Evolutionary conservation across 23 tunicate species (phyloP), one percentile per base, ranked within the genome.

Genomic region (Phallusia fumigata): DNA sequence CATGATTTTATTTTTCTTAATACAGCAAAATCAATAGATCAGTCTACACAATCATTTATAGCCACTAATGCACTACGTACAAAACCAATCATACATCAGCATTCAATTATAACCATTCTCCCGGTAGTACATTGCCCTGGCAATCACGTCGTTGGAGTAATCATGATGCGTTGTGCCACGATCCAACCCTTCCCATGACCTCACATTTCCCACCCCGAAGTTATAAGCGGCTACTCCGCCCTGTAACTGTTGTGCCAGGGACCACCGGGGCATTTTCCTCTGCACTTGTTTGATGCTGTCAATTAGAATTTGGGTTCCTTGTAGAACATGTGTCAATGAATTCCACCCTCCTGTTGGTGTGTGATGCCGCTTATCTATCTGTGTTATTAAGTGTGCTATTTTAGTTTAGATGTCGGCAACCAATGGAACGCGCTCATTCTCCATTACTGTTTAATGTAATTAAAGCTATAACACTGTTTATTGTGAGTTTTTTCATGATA

Each of bases 181-280:
- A 15, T 74, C 78, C 45, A 74, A 30, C 2, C 13, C 19, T 1
- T 10, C 78, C 78, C 78, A 74, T 24, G 40, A 33, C 5, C 78
- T 32, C 28, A 74, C 78, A 31, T 74, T 35, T 2, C 78, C 15
- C 22, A 74, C n/a, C 6, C 78, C 78, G 13, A 74, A 74, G 45
- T 74, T 74, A 30, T 74, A 74, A 35, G 78, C 78, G 19, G 78
- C 78, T 3, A 74, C 35, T 10, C 78, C 78, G 12, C 78, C 78
- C 35, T 74, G 78, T 31, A 74, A 30, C 35, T 74, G 78, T 30
- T 35, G 78, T 28, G 33, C 78, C 22, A 3, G 40, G 35, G 35
- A 21, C 78, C 78, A 74, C 5, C 6, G 12, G 10, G 78, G 78
- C 31, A 11, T 21, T 74, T 74, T 74, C 22, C 31, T 5, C 13